Base-by-base conservation (phyloP, 2,797 vertebrate species). In the Squalus acanthias region DNA sequence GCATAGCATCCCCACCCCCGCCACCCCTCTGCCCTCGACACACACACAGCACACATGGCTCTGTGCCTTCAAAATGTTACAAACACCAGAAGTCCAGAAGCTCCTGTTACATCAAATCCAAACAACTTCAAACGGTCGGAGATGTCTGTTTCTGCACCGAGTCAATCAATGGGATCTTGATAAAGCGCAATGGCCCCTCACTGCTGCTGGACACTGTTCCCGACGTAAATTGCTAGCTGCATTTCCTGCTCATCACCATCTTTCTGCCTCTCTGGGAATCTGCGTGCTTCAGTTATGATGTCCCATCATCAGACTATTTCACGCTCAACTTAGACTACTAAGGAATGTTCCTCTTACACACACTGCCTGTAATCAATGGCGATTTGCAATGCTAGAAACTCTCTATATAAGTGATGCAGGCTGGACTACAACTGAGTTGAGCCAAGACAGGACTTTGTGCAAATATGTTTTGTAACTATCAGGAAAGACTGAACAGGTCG, bases 21-120 rank as follows among this genome's bases (percentile, higher is more conserved):
- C 29, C 26, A 22, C 53, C 1, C 2, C 13, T 1, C 10, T n/a
- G 26, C 3, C 60, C 89, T 33, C 33, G 57, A n/a, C 26, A 33
- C 33, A 33, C 33, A 76, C 10, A 33, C 33, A 76, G 10, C 60
- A 92, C 60, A n/a, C 10, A 17, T 7, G 26, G 57, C 63, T 92
- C 89, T 92, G 89, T 63, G 57, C 70, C 96, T 96, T 67, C 96
- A 96, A 69, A 1, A 96, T 96, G 97, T 97, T 94, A 96, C 96
- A 97, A 97, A 97, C 70, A 97, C 20, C 88, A 96, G 67, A 92
- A 74, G 82, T 96, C 96, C 95, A 96, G 96, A 96, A 65, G 96
- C 33, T 1, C 96, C 96, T 96, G 96, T 96, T 97, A 97, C 93
- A 96, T 96, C 97, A 97, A 97, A 97, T 85, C 96, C 96, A 97